Percentiles rank a stretch among this genome's conserved stretches.
These are phyloP conservation scores for Meta bourneti DNA, from an alignment of 2,888 invertebrate species.

Conservation along the genomic window DNA sequence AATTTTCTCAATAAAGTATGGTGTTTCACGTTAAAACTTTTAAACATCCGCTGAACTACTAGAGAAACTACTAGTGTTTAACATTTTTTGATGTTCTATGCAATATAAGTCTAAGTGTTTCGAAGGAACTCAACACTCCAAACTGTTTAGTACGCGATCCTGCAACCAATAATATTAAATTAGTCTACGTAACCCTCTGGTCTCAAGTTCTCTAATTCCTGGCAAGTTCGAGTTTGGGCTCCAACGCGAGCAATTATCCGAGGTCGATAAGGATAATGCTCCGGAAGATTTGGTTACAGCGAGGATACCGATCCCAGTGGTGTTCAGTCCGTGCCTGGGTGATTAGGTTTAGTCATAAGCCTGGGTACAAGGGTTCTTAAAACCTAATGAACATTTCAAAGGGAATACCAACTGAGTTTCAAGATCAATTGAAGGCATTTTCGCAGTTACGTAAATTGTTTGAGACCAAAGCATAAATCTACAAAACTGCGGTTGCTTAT, in stretches of 20 bases:
- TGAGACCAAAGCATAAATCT: neutral
- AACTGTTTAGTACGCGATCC: too few relatives aligned
- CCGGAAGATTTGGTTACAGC: constrained; percentile 3
- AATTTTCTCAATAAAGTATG: too few relatives aligned
- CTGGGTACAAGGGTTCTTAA: neutral
- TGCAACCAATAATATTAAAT: neutral
- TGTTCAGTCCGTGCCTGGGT: neutral
- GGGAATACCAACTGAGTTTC: constrained; percentile 1
- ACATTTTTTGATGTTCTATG: too few relatives aligned
- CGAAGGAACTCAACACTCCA: too few relatives aligned
- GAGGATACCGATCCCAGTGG: neutral
- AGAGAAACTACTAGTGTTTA: too few relatives aligned
- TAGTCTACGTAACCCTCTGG: neutral
- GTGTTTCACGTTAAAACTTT: too few relatives aligned
- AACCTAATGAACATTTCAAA: neutral
- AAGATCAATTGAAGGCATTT: neutral
- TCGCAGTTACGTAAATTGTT: neutral
- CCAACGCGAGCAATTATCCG: neutral
- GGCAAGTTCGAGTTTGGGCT: too few relatives aligned
- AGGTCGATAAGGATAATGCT: constrained; percentile 1
- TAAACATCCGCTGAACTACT: too few relatives aligned
- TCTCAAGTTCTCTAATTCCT: neutral
- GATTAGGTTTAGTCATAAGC: constrained; percentile 5
- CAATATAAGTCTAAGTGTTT: too few relatives aligned
- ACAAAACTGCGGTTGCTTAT: neutral